Percentiles rank a stretch among this genome's conserved stretches.
phyloP scores from a whole-genome alignment of 1,140 invertebrate genomes.

The Lordiphosa stackelbergi region DNA sequence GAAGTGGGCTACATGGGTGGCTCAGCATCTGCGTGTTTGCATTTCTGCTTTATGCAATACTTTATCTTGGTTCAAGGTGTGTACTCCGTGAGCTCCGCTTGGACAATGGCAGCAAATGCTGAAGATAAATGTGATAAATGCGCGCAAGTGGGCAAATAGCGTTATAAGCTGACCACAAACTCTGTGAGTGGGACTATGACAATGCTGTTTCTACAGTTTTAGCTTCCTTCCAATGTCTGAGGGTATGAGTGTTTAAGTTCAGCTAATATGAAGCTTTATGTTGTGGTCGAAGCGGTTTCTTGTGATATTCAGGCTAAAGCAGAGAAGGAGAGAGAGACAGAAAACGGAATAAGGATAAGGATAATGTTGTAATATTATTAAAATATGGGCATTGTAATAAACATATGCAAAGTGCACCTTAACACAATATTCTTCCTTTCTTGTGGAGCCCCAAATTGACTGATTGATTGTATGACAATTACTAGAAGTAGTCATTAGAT shows the following conservation, averaged over 20 bases:
- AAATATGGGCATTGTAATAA: not conserved
- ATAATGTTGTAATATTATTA: constrained; percentile 3
- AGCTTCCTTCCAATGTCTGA: constrained; percentile 21
- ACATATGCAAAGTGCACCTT: not conserved
- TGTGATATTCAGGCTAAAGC: not conserved
- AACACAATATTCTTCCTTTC: too few relatives aligned
- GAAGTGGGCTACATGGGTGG: constrained; percentile 35
- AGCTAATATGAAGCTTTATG: constrained; percentile 27
- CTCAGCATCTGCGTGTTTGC: constrained; percentile 62
- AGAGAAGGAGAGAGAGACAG: not conserved
- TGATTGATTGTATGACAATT: not conserved
- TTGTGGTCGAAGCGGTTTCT: constrained; percentile 12
- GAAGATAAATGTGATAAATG: constrained; percentile 72
- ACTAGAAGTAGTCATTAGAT: too few relatives aligned
- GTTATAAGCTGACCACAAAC: constrained; percentile 69
- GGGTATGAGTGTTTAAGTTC: constrained; percentile 18
- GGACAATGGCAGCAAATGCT: constrained; percentile 34
- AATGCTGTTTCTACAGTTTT: not conserved
- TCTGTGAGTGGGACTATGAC: constrained; percentile 31
- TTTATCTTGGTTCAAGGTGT: constrained; percentile 60
- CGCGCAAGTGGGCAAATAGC: constrained; percentile 59
- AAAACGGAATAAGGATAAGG: not conserved
- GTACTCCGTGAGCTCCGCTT: not conserved
- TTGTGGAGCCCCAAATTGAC: not conserved
- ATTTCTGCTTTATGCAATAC: constrained; percentile 52